Base-by-base conservation (phyloP, 2,888 invertebrate genomes). In the Synanthedon tipuliformis region DNA sequence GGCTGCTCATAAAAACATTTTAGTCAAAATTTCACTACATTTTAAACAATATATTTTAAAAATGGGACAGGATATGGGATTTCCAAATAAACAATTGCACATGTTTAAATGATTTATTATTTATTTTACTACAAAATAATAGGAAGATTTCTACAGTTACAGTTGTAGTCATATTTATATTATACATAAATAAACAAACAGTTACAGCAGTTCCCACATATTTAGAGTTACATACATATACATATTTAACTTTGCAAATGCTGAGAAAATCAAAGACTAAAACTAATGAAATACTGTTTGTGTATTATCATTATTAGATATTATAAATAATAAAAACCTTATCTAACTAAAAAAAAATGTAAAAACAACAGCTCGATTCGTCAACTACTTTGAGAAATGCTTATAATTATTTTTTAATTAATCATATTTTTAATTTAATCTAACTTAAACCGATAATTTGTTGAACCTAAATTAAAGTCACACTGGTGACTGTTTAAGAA, bases 91-190 rank as follows among this genome's bases (percentile, higher is more conserved):
- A 51, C 56, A 53, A 54, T 52, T 68, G 68, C 72, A 78, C 73
- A 78, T 83, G 82, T 86, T 71, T 64, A 73, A 81, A 79, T 79
- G 69, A 76, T 85, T 85, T 86, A 86, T 83, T 84, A 84, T 83
- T 82, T 79, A 85, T 87, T 87, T 84, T 87, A 86, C 87, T 87
- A 87, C 86, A 87, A 87, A 87, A 86, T 87, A 86, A 87, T 87
- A 87, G 86, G 86, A 87, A 85, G 81, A 77, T 86, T 76, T 85
- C 86, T 87, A 87, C 85, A 84, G 74, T 81, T 84, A 84, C 74
- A 77, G 76, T 81, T 73, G 79, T 81, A 13, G n/a, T 45, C 11
- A 45, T n/a, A 16, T 50, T 50, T 50, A 84, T 84, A 77, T 78
- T 84, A 86, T 83, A 86, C 81, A 23, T 23, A 84, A 81, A 84